phyloP scores from a whole-genome alignment of 2,888 invertebrate genomes.

The Nudaria mundana region DNA sequence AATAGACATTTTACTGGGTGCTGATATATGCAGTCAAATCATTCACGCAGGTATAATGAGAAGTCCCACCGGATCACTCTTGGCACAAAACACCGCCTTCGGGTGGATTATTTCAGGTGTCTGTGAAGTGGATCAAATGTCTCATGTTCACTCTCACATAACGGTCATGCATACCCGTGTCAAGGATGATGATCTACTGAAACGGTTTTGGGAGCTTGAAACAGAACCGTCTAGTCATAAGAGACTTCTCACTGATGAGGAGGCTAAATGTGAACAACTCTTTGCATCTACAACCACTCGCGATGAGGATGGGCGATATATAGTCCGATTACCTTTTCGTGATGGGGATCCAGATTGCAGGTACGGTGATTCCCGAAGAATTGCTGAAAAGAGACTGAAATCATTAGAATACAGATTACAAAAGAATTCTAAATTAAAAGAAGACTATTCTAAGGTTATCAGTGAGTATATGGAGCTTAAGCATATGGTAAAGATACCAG shows the following conservation, averaged over 20 bases:
- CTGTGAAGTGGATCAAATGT: no score
- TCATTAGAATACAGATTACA: constrained; percentile 4
- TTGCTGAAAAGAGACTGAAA: background rate
- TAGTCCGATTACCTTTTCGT: background rate
- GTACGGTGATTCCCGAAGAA: background rate
- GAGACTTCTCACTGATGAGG: constrained; percentile 1
- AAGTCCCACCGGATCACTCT: no score
- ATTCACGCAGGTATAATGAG: no score
- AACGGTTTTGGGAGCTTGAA: constrained; percentile 4
- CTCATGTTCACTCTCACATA: no score
- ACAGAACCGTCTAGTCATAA: constrained; percentile 3
- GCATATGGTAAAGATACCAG: constrained; percentile 1
- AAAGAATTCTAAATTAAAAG: constrained; percentile 1
- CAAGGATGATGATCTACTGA: constrained; percentile 3
- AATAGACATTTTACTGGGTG: no score
- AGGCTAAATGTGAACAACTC: constrained; percentile 4
- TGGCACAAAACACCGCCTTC: no score
- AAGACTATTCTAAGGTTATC: constrained; percentile 3
- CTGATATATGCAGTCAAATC: no score
- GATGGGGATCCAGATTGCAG: constrained; percentile 2
- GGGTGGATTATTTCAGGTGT: no score
- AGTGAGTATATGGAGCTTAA: background rate
- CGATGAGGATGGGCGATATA: constrained; percentile 1
- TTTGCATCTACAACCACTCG: constrained; percentile 5
- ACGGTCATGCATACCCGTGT: no score